Evolutionary conservation across 2,888 invertebrate species (phyloP).

Genomic region (Orthosia gothica): DNA sequence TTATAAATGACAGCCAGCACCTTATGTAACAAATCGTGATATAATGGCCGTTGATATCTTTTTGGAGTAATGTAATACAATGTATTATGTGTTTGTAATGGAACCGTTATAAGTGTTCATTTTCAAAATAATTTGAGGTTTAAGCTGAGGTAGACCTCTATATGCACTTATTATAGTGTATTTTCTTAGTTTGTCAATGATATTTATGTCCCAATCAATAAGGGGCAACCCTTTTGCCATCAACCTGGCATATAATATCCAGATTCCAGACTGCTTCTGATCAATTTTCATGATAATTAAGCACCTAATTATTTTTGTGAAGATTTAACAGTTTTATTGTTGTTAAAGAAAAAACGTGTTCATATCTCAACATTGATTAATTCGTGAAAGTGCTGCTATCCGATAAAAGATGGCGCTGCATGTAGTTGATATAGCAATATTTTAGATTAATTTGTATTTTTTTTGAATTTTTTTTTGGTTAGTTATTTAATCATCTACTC

Average conservation of each 20-base stretch:
- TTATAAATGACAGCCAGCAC: not conserved
- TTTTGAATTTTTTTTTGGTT: not conserved
- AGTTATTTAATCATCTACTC: not conserved
- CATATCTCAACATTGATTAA: not conserved
- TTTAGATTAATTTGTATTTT: not conserved
- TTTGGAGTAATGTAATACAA: not conserved
- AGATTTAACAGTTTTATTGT: not conserved
- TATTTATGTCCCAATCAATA: no score
- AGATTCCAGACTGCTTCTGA: no score
- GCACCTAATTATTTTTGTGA: not conserved
- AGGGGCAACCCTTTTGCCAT: no score
- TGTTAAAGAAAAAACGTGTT: not conserved
- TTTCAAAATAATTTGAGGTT: not conserved
- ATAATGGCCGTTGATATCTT: conserved; percentile 7
- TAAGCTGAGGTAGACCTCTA: no score
- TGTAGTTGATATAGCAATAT: not conserved
- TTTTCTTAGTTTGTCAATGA: no score
- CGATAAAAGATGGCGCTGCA: conserved; percentile 39
- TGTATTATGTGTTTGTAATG: not conserved
- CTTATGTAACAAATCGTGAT: not conserved
- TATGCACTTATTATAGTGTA: no score
- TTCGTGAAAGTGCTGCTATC: not conserved
- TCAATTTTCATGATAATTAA: no score
- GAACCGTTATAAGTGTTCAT: not conserved
- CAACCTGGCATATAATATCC: no score